Base-by-base conservation (phyloP, 2,888 invertebrate species). In the Lithosia quadra region DNA sequence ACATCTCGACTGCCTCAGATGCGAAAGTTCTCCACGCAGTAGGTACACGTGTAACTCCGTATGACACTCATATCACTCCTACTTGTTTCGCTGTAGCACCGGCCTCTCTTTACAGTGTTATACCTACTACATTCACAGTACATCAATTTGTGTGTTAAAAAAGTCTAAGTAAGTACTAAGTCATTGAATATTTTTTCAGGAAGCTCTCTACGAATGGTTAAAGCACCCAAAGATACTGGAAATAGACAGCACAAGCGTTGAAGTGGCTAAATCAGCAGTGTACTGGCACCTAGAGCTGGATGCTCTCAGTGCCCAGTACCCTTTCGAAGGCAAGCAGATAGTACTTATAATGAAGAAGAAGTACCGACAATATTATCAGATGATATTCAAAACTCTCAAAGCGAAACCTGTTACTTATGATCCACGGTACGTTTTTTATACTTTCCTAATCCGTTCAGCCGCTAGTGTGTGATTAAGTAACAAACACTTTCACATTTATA, bases 261-360 rank as follows among this genome's bases (percentile, higher is more conserved):
- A 95, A 77, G 91, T 94, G 1, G 90, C 94, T 1, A 92, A 93
- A 68, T 92, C 94, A n/a, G 93, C 94, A 7, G 90, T 92, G 0
- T 92, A 87, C 75, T 95, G 95, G 95, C 94, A 92, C 53, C 76
- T 86, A 43, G 92, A 93, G 74, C 83, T 94, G 8, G 86, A 90
- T 66, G 86, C 86, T 0, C 84, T 87, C 1, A 86, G 85, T 59
- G 87, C 91, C 0, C 91, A 89, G 73, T 91, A 84, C 65, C 94
- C 95, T 0, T 95, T 95, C 63, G 94, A 95, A 80, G 94, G 95
- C 0, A 94, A 93, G 74, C 94, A 94, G 77, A 88, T 95, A 11
- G 93, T 94, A 22, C 88, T 95, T 9, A 93, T 95, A 43, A 95
- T 95, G 95, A 93, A 93, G 85, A 94, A 91, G 75, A 95, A 94